A percentile compares a stretch with the other conserved stretches of the same genome.
phyloP scores from a whole-genome alignment of 2,113 vertebrate species.

The Chionomys nivalis region DNA sequence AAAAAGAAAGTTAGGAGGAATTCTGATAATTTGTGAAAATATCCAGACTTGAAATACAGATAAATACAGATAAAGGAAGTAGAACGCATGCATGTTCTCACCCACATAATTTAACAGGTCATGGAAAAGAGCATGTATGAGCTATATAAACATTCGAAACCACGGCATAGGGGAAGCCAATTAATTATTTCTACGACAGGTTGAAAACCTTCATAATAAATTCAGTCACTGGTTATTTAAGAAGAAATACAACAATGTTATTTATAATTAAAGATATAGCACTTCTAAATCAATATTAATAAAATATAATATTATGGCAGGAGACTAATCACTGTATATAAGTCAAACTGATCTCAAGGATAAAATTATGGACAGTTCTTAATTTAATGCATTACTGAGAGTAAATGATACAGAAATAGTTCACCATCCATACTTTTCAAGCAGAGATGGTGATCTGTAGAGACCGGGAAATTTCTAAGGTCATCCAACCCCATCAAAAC shows the following conservation, averaged over 20 bases:
- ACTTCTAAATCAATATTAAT: conserved; percentile 50
- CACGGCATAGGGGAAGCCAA: conserved; percentile 15
- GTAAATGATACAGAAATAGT: neutral
- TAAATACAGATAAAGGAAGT: neutral
- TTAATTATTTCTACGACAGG: conserved; percentile 20
- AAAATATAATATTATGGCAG: conserved; percentile 12
- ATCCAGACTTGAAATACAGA: neutral
- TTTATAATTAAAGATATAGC: conserved; percentile 43
- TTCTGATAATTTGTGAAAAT: neutral
- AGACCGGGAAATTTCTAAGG: neutral
- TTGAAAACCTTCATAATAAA: conserved; percentile 40
- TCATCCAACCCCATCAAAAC: neutral
- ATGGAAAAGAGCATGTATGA: conserved; percentile 7
- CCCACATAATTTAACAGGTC: neutral
- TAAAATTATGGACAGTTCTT: neutral
- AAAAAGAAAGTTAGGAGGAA: neutral
- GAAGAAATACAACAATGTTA: conserved; percentile 19
- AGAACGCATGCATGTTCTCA: neutral
- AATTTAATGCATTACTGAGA: neutral
- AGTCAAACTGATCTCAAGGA: neutral
- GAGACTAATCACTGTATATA: neutral
- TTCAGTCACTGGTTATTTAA: conserved; percentile 34
- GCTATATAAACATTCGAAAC: conserved; percentile 29
- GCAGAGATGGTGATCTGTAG: neutral
- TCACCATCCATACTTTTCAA: neutral